These are phyloP conservation scores for Felis catus DNA, from an alignment of 2,113 vertebrate species.

Conservation along the genomic window F.catus_Fca126_mat1.0 CM031416.1:22766501-22767000, in stretches of 20 bases:
- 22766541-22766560: too few species aligned
- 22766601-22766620: background rate
- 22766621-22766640: background rate
- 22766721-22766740: background rate
- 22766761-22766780: background rate
- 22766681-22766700: background rate
- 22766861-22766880: background rate
- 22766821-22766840: background rate
- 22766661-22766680: background rate
- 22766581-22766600: too few species aligned
- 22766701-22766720: background rate
- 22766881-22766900: background rate
- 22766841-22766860: background rate
- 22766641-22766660: background rate
- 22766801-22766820: background rate
- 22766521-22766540: too few species aligned
- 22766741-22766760: background rate
- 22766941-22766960: background rate
- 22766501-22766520: too few species aligned
- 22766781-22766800: background rate
- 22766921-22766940: background rate
- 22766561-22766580: too few species aligned
- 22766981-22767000: background rate
- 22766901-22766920: background rate
- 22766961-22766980: background rate